Evolutionary conservation across 2,797 vertebrate genomes (phyloP).

Genomic region (Capromys pilorides): DNA sequence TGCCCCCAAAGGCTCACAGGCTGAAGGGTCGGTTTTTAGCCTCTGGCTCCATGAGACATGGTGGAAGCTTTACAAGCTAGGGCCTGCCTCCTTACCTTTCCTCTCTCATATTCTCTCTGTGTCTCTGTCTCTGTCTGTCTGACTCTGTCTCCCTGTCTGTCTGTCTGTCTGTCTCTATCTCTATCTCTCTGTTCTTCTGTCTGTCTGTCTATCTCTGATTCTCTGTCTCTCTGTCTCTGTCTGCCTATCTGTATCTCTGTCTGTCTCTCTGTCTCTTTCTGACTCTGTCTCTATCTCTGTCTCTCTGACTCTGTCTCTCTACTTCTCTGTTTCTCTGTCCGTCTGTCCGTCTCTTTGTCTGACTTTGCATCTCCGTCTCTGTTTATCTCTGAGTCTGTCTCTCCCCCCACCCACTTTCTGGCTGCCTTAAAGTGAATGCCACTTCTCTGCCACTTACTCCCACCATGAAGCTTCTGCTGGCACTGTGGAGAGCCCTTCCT

Average conservation of each 20-base stretch:
- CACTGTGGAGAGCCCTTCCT: too few species aligned
- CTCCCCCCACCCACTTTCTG: neutral
- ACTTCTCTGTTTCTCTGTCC: neutral
- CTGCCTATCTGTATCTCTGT: neutral
- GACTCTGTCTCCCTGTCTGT: neutral
- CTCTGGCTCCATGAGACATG: neutral
- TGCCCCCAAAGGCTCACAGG: too few species aligned
- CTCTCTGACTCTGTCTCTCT: neutral
- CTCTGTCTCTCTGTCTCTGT: neutral
- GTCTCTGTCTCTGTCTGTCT: neutral
- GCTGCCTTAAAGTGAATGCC: neutral
- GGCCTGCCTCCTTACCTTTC: neutral
- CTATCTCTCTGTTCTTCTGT: too few species aligned
- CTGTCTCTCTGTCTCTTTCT: neutral
- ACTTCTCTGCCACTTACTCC: neutral
- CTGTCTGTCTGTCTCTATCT: too few species aligned
- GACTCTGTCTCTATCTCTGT: too few species aligned
- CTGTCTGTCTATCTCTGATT: too few species aligned
- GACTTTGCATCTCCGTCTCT: neutral
- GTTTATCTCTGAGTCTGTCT: neutral
- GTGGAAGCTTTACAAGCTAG: neutral
- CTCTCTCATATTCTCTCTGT: neutral
- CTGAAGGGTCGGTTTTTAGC: neutral
- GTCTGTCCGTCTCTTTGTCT: neutral
- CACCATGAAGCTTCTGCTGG: neutral